Conservation (phyloP, 1,140 invertebrate genomes). For the Megalonaias nervosa region DNA sequence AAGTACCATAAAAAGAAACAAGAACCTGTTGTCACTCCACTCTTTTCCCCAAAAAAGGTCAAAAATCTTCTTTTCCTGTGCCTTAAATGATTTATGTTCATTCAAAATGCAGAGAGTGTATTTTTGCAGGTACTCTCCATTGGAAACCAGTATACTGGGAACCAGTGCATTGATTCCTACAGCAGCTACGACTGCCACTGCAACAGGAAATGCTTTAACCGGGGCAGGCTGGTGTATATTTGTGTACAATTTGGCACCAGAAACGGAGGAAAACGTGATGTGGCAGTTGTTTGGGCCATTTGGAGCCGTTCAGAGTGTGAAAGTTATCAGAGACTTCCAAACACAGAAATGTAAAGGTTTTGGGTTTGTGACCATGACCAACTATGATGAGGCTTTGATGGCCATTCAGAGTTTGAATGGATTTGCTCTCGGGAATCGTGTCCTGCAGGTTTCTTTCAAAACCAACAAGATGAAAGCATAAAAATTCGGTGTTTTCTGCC, state of each 20-base stretch:
- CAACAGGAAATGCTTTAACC: slow-evolving; percentile 57
- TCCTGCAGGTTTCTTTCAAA: slow-evolving; percentile 97
- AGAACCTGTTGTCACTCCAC: no score
- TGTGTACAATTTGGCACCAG: slow-evolving; percentile 98
- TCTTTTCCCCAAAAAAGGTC: no score
- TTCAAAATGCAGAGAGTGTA: no score
- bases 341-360: slow-evolving; percentile 99
- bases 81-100: no score
- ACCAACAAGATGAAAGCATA: slow-evolving; percentile 66
- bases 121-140: slow-evolving; percentile 65
- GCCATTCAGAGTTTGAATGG: slow-evolving; percentile 99
- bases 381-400: slow-evolving; percentile 98
- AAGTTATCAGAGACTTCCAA: slow-evolving; percentile 94
- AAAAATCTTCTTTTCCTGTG: no score
- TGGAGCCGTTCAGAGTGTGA: slow-evolving; percentile 98
- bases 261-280: slow-evolving; percentile 98
- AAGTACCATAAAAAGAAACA: no score
- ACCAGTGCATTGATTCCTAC: slow-evolving; percentile 55
- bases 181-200: slow-evolving; percentile 41
- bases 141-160: slow-evolving; percentile 61
- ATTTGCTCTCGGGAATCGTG: slow-evolving; percentile 96
- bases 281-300: slow-evolving; percentile 99
- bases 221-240: slow-evolving; percentile 92
- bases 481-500: no score
- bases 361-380: slow-evolving; percentile 99